phyloP scores from a whole-genome alignment of 92 coral and sea anemone species.

The Pocillopora meandrina region DNA sequence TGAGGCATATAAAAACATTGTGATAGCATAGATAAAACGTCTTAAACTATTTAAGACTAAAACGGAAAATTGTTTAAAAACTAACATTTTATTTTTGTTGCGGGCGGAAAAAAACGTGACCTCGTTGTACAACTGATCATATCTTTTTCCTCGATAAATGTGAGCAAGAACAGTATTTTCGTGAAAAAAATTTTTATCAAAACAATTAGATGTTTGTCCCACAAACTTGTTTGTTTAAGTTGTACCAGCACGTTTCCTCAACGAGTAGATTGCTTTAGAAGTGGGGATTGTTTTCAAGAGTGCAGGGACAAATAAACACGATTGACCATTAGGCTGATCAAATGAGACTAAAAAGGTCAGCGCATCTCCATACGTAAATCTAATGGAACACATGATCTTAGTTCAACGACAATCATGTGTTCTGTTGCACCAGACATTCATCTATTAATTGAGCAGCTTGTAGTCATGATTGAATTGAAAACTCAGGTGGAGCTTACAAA shows the following conservation, averaged over 20 bases:
- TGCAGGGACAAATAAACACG: background rate
- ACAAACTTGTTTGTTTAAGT: background rate
- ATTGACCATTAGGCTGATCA: slow-evolving; percentile 15
- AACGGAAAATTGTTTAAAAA: background rate
- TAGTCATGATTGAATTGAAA: too few species aligned
- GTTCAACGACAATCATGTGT: background rate
- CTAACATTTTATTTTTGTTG: background rate
- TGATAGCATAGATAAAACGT: background rate
- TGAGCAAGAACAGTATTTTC: background rate
- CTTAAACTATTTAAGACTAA: background rate
- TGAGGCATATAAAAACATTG: background rate
- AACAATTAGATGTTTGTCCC: background rate
- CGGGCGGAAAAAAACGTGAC: too few species aligned
- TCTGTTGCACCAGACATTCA: too few species aligned
- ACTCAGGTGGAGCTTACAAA: background rate
- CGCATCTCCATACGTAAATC: background rate
- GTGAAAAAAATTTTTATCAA: background rate
- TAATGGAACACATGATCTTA: background rate
- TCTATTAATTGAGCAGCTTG: too few species aligned
- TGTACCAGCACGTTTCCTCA: background rate
- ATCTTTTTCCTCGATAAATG: background rate
- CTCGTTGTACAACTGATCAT: background rate
- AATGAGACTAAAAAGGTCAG: slow-evolving; percentile 1
- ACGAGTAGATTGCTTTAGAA: slow-evolving; percentile 3
- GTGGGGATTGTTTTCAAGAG: slow-evolving; percentile 11